Base-by-base conservation (phyloP, 2,888 invertebrate species). In the Athetis lepigone region DNA sequence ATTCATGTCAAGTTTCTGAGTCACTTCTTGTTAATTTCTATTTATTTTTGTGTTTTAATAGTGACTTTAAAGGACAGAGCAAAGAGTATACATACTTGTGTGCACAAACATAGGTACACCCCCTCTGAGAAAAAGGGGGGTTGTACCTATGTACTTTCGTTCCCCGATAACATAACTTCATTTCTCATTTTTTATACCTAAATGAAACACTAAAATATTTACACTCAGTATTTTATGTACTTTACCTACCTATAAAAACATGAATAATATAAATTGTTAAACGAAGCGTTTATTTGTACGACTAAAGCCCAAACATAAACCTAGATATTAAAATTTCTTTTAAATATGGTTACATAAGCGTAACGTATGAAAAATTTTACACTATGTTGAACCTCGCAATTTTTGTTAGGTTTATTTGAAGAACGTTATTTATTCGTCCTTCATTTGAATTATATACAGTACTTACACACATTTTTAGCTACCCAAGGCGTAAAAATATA, bases 281-380 rank as follows among this genome's bases (percentile, higher is more conserved):
- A 66, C 46, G 46, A 13, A 55, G 65, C 55, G 65, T 68, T 37
- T 72, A 55, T 61, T 70, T 49, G 39, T 36, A 50, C 11, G 13
- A 19, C 27, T 18, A 27, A 36, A 42, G 19, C 7, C 19, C 23
- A 18, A 1, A 47, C 46, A 43, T 16, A 39, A 18, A 43, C 19
- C 47, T 45, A 18, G 11, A 45, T 52, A 49, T 70, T 50, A 54
- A 50, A 54, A 68, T 54, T 57, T 46, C 45, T 64, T 58, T 57
- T 47, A 40, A 75, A 75, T 55, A 37, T 39, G 50, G 33, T 55
- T 72, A 47, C 27, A 56, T 49, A 59, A 42, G 72, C 72, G 47
- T 62, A 47, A 65, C 13, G 40, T 61, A 49, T 57, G 49, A 62
- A 74, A 66, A 59, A 62, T 59, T 77, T 59, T 36, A 66, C 45